A percentile compares a stretch with the other conserved stretches of the same genome.
These are phyloP conservation scores for Peromyscus aztecus DNA, from an alignment of 2,797 vertebrate species.

Conservation along the genomic window DNA sequence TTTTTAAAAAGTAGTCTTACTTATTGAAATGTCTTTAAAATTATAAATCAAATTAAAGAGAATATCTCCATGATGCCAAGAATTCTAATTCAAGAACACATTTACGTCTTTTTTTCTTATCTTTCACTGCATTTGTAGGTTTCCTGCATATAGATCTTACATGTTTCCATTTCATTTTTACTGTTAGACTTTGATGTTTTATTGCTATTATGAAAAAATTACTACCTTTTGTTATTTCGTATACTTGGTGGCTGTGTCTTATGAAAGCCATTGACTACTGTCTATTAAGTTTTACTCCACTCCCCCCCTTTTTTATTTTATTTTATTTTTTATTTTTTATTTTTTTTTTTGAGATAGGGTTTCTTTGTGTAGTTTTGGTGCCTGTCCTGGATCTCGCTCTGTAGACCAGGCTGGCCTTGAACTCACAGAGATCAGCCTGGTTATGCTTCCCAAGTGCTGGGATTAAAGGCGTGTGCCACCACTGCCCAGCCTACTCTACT, in stretches of 20 bases:
- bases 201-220: background rate
- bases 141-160: background rate
- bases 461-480: no score
- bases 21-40: conserved; percentile 40
- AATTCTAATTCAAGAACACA: background rate
- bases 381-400: no score
- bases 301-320: background rate
- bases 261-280: background rate
- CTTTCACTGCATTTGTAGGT: background rate
- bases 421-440: no score
- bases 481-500: background rate
- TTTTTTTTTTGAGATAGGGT: no score
- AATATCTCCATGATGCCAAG: background rate
- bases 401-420: no score
- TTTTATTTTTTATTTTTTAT: no score
- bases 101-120: background rate
- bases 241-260: background rate
- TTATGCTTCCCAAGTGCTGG: no score
- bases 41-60: conserved; percentile 12
- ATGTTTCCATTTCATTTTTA: conserved; percentile 23
- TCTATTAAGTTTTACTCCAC: background rate
- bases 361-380: no score
- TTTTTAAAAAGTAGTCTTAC: background rate
- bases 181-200: conserved; percentile 23
- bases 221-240: conserved; percentile 29